These are phyloP conservation scores for Sebastes ruberrimus DNA, from an alignment of 2,797 vertebrate species.

Conservation along the genomic window DNA sequence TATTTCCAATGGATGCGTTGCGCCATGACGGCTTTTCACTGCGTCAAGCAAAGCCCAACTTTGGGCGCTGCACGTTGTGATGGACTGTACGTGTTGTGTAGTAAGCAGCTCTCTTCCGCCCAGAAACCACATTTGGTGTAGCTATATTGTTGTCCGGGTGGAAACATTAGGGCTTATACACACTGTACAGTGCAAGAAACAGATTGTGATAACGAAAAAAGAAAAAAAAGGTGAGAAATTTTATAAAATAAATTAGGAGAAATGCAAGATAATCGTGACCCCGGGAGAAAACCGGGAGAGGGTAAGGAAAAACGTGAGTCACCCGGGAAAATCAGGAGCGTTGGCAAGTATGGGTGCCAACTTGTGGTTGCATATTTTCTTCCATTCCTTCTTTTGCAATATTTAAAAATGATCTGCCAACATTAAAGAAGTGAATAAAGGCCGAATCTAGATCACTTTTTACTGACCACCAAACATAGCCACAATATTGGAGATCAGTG, in stretches of 20 bases:
- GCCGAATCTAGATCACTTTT: neutral
- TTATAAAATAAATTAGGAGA: too few species aligned
- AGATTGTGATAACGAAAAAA: neutral
- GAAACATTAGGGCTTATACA: too few species aligned
- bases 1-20: too few species aligned
- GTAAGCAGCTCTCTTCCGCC: neutral
- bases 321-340: too few species aligned
- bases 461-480: neutral
- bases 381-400: neutral
- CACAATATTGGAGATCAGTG: neutral
- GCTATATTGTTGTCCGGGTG: neutral
- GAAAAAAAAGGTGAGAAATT: too few species aligned
- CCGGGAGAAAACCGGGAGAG: accelerated
- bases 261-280: too few species aligned
- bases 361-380: neutral
- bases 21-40: too few species aligned
- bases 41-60: too few species aligned
- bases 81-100: too few species aligned
- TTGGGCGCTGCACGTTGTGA: too few species aligned
- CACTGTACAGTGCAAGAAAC: neutral
- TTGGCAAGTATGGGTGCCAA: too few species aligned
- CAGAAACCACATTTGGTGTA: neutral
- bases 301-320: too few species aligned
- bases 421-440: neutral
- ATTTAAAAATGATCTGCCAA: neutral